Conservation (phyloP, 2,113 vertebrate genomes). For the Seriola rivoliana region DNA sequence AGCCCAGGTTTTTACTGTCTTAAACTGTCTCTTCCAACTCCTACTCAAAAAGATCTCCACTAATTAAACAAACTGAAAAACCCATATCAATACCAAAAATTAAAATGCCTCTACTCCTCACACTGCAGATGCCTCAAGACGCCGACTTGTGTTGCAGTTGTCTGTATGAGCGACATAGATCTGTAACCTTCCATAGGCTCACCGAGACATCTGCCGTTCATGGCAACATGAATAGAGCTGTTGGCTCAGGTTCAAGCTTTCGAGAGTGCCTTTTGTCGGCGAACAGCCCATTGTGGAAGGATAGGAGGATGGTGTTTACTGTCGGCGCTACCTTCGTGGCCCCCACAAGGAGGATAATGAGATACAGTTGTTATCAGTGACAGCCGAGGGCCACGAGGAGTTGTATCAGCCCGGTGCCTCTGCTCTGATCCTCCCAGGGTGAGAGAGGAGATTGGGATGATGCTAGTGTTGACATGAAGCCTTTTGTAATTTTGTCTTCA, state of each 20-base stretch:
- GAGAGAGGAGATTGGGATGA: slow-evolving; percentile 55
- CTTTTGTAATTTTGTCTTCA: slow-evolving; percentile 31
- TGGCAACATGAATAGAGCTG: slow-evolving; percentile 72
- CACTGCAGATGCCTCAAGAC: slow-evolving; percentile 49
- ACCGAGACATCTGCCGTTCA: slow-evolving; percentile 79
- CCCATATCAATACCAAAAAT: background rate
- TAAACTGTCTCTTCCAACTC: background rate
- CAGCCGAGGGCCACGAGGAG: slow-evolving; percentile 69
- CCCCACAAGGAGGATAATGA: slow-evolving; percentile 77
- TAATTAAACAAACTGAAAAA: background rate
- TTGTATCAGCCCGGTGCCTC: slow-evolving; percentile 45
- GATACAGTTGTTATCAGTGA: slow-evolving; percentile 82
- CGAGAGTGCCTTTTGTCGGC: slow-evolving; percentile 73
- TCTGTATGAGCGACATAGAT: slow-evolving; percentile 56
- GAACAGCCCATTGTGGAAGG: slow-evolving; percentile 69
- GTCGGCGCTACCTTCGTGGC: slow-evolving; percentile 60
- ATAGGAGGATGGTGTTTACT: slow-evolving; percentile 73
- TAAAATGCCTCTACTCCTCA: slow-evolving; percentile 49
- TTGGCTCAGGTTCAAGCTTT: slow-evolving; percentile 78
- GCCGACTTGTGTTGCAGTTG: slow-evolving; percentile 20
- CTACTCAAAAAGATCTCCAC: background rate
- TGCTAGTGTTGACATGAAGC: slow-evolving; percentile 41
- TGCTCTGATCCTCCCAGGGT: slow-evolving; percentile 57
- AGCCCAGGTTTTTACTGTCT: background rate
- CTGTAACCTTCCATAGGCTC: slow-evolving; percentile 69